These are phyloP conservation scores for Cyphomyrmex costatus DNA, from an alignment of 1,140 invertebrate species.

Conservation along the genomic window DNA sequence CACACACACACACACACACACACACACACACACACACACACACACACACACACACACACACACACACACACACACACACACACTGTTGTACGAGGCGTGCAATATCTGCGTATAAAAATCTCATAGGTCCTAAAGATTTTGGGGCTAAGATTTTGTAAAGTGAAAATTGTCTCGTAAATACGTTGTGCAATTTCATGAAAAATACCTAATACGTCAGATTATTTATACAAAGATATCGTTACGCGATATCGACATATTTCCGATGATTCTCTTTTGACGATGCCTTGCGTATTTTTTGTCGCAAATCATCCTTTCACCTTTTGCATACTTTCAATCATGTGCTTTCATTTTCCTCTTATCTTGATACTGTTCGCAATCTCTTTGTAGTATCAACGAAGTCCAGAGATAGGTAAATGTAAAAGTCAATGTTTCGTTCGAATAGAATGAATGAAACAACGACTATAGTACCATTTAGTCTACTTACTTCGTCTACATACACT, in stretches of 20 bases:
- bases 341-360: conserved; percentile 16
- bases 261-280: conserved; percentile 39
- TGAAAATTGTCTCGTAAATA: conserved; percentile 55
- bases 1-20: conserved; percentile 54
- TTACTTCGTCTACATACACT: conserved; percentile 31
- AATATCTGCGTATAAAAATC: conserved; percentile 71
- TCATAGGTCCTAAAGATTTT: conserved; percentile 65
- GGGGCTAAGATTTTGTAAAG: conserved; percentile 73
- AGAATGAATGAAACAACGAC: conserved; percentile 4
- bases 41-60: conserved; percentile 54
- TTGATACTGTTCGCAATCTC: conserved; percentile 2
- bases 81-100: conserved; percentile 62
- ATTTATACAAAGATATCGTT: conserved; percentile 39
- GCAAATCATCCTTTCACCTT: background rate
- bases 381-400: conserved; percentile 8
- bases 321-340: background rate
- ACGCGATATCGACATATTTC: conserved; percentile 15
- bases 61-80: conserved; percentile 26
- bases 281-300: conserved; percentile 30
- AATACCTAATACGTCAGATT: conserved; percentile 55
- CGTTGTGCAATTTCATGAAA: conserved; percentile 67
- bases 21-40: conserved; percentile 36
- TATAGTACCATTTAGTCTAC: conserved; percentile 17
- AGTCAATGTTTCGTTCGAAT: conserved; percentile 35
- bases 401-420: conserved; percentile 16